A percentile compares a stretch with the other conserved stretches of the same genome.
Conservation (phyloP, 2,888 invertebrate species). For the Helleia helle region DNA sequence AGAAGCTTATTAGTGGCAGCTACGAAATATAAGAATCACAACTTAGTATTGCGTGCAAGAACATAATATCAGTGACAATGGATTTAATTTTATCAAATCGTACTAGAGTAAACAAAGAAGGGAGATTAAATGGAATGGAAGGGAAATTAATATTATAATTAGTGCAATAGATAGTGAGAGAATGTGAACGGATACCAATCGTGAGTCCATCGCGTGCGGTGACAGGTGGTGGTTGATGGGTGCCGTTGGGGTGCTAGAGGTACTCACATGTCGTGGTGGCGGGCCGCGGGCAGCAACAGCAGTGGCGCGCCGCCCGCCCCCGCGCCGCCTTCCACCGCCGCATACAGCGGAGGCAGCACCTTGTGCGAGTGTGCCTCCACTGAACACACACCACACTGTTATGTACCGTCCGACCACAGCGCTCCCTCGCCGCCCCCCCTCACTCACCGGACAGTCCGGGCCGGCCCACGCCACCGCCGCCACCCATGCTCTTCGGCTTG, state of each 20-base stretch:
- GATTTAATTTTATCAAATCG: neutral
- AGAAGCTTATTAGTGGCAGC: neutral
- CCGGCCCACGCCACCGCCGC: constrained; percentile 34
- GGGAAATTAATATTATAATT: too few species aligned
- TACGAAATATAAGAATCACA: neutral
- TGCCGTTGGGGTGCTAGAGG: too few species aligned
- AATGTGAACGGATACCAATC: neutral
- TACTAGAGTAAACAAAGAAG: neutral
- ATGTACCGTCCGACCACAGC: constrained; percentile 10
- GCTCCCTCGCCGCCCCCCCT: neutral
- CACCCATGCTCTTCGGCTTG: constrained; percentile 83
- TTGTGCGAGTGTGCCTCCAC: constrained; percentile 54
- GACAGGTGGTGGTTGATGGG: neutral
- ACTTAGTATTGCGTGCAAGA: too few species aligned
- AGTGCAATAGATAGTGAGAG: constrained; percentile 12
- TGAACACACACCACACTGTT: constrained; percentile 43
- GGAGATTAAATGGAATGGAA: constrained; percentile 6
- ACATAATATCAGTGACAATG: neutral
- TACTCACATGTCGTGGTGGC: constrained; percentile 48
- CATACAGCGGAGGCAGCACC: constrained; percentile 66
- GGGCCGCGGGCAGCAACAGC: constrained; percentile 43
- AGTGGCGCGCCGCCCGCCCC: constrained; percentile 24
- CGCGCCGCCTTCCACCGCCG: constrained; percentile 49
- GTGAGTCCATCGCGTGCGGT: neutral
- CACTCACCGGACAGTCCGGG: constrained; percentile 50